Evolutionary conservation across 2,888 invertebrate genomes (phyloP), one percentile per base, ranked within the genome.

Genomic region (Stegophylla sp.): DNA sequence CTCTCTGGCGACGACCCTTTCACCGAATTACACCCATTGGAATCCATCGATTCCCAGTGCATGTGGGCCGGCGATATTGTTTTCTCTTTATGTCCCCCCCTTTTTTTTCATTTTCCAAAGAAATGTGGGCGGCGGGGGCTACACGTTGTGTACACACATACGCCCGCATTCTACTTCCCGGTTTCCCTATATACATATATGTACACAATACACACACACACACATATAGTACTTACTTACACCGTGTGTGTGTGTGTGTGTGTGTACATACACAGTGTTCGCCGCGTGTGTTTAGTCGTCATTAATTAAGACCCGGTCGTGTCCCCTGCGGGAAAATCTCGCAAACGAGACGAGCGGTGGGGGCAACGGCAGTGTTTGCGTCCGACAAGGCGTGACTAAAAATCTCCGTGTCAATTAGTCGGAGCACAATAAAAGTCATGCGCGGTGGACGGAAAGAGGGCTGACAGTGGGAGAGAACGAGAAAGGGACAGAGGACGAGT

Each of bases 401-500:
- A 77, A 77, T 77, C 67, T 61, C 77, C 77, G 69, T 77, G 77
- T 77, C 77, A 77, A 77, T 77, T 77, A 77, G 69, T 28, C 59
- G 34, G 56, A 66, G 56, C 76, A 77, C 77, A 77, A 77, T 77
- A 69, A 75, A 63, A 48, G 48, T 20, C 15, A 20, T 23, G 20
- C 9, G 56, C 20, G 23, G 51, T n/a, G n/a, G n/a, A 51, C 17
- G 13, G n/a, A 34, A 26, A 20, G 15, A 51, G 34, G 20, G 43
- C 9, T 43, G 41, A 3, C 20, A n/a, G 56, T 23, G 53, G 4
- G 17, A 13, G 17, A 20, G 53, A 41, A n/a, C 13, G 53, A 15
- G 28, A 7, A 13, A 34, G 56, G 9, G 56, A 53, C 20, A 34
- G 34, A 1, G 66, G 34, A 34, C 69, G 34, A 48, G 67, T 7